Evolutionary conservation across 2,113 vertebrate genomes (phyloP).

Genomic region (Acinonyx jubatus): DNA sequence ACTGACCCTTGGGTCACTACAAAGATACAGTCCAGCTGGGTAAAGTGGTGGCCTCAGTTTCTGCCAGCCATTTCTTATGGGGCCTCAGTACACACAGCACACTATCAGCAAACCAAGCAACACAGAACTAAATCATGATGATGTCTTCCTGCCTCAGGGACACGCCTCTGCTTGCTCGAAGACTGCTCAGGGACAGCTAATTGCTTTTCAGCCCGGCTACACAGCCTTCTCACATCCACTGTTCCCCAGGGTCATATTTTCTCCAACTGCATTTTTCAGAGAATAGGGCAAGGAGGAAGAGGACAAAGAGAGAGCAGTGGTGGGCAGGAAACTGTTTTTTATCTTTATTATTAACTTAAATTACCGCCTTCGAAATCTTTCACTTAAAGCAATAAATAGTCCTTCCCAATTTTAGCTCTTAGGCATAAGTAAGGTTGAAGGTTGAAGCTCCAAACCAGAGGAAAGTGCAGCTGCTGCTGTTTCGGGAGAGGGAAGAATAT

Average conservation of each 20-base stretch:
- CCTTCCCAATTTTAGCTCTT: background rate
- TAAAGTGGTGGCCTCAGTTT: background rate
- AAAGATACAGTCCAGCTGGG: background rate
- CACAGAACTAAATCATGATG: conserved; percentile 75
- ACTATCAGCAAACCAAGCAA: conserved; percentile 70
- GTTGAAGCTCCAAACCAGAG: background rate
- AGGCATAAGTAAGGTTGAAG: background rate
- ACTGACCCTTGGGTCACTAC: background rate
- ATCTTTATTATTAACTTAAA: conserved; percentile 71
- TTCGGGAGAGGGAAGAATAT: background rate
- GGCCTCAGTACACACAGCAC: conserved; percentile 69
- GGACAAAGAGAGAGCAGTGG: conserved; percentile 26
- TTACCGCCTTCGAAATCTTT: conserved; percentile 51
- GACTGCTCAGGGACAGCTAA: conserved; percentile 63
- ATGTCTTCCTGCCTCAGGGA: conserved; percentile 76
- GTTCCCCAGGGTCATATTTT: conserved; percentile 75
- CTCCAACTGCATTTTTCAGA: conserved; percentile 63
- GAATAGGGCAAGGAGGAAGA: background rate
- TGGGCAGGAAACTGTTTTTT: conserved; percentile 66
- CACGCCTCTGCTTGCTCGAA: conserved; percentile 45
- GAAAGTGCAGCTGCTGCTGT: fast-evolving
- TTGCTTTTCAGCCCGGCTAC: conserved; percentile 40
- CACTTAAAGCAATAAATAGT: conserved; percentile 36
- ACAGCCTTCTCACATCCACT: conserved; percentile 81
- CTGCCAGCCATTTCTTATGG: background rate